Evolutionary conservation across 2,888 invertebrate genomes (phyloP), one percentile per base, ranked within the genome.

Genomic region (Apamea epomidion): DNA sequence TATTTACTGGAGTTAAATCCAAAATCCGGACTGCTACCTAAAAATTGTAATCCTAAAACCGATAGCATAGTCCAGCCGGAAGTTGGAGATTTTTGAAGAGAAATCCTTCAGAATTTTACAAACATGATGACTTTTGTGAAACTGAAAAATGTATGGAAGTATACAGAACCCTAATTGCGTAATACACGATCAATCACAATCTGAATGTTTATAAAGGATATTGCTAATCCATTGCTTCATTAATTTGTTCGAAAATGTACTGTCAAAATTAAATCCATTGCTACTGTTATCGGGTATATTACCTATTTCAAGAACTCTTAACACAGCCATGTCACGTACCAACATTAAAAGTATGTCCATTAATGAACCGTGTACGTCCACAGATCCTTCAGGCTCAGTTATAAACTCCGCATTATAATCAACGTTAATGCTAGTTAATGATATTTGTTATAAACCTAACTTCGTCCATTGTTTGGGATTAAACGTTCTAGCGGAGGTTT

Each of bases 361-460:
- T 51, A 62, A 37, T 32, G 51, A 60, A 29, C 54, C 32, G 58
- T 73, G 37, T 54, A 74, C 29, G 64, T 29, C 37, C 29, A 71
- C n/a, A 74, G 71, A 76, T 76, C 71, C 76, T 62, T 73, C 68
- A 68, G 42, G 16, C 60, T 12, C 48, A 42, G 65, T 64, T 73
- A 70, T 67, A 72, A 86, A 82, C 58, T 75, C 72, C 6, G 58
- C 64, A 77, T 84, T 62, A 85, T 87, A 87, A 76, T 87, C 67
- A 84, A 65, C 74, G 72, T 80, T 76, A 69, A 75, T 58, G 8
- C 45, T 65, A 67, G 60, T 83, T 87, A 75, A 78, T 78, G 83
- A 83, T 83, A 85, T 83, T 83, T 81, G 83, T 83, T 82, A 80
- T 87, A 65, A 85, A 79, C 75, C 71, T 73, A 60, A 84, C 68